These are phyloP conservation scores for Tursiops truncatus DNA, from an alignment of 2,113 vertebrate genomes.

Conservation along the genomic window DNA sequence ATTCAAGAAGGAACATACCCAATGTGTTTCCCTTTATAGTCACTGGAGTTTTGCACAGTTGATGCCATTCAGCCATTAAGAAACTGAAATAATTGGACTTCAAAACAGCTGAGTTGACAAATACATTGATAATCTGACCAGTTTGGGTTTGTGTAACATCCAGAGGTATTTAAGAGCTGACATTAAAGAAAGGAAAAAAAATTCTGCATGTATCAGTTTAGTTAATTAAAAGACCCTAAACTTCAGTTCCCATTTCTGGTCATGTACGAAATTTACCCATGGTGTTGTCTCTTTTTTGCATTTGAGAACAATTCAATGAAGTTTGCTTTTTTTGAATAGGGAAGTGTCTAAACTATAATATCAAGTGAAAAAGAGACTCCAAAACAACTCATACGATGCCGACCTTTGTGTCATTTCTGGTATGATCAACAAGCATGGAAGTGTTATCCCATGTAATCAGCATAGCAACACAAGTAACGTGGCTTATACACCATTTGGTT, in stretches of 20 bases:
- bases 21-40: neutral
- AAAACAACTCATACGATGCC: neutral
- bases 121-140: neutral
- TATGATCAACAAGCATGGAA: neutral
- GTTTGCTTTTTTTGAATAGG: neutral
- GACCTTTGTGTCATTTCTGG: neutral
- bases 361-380: neutral
- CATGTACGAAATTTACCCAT: neutral
- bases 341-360: neutral
- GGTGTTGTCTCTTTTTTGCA: neutral
- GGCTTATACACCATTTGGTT: neutral
- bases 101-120: neutral
- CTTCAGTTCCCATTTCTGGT: slow-evolving; percentile 9
- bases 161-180: neutral
- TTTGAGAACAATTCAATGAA: neutral
- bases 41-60: neutral
- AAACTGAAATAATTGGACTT: neutral
- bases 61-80: neutral
- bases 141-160: neutral
- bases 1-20: neutral
- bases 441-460: neutral
- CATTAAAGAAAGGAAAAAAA: slow-evolving; percentile 9
- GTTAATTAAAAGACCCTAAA: neutral
- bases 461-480: neutral
- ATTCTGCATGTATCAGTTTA: neutral